A percentile compares a stretch with the other conserved stretches of the same genome.
These are phyloP conservation scores for Takifugu bimaculatus DNA, from an alignment of 2,113 vertebrate genomes.

Conservation along the genomic window DNA sequence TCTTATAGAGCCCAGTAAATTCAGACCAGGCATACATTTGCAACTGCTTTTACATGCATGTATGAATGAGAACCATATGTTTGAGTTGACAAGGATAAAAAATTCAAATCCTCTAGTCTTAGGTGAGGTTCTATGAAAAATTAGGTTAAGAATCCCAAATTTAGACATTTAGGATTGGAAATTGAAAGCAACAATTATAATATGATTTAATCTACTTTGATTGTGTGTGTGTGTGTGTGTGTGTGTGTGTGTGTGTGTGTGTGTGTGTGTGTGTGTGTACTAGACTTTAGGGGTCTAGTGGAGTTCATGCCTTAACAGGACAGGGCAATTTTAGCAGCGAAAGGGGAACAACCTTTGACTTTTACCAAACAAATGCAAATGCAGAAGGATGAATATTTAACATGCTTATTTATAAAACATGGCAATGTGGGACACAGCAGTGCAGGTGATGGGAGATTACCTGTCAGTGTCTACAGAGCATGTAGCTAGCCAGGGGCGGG, in stretches of 20 bases:
- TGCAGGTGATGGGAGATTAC: slow-evolving; percentile 59
- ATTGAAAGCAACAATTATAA: slow-evolving; percentile 28
- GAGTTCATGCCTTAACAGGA: background rate
- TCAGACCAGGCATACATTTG: slow-evolving; percentile 23
- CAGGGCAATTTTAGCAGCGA: background rate
- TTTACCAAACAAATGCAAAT: slow-evolving; percentile 48
- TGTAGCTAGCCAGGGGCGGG: slow-evolving; percentile 47
- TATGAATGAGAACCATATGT: slow-evolving; percentile 55
- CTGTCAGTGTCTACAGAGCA: slow-evolving; percentile 31
- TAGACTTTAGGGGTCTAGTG: background rate
- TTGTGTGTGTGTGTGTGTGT: background rate
- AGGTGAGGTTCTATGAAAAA: slow-evolving; percentile 54
- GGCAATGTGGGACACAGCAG: slow-evolving; percentile 18
- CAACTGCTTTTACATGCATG: slow-evolving; percentile 45
- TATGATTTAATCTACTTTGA: background rate
- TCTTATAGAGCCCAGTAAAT: background rate
- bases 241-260: background rate
- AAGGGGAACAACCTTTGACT: background rate
- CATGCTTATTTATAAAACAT: slow-evolving; percentile 60
- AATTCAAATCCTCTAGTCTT: slow-evolving; percentile 52
- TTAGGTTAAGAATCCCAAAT: slow-evolving; percentile 45
- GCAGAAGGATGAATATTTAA: slow-evolving; percentile 63
- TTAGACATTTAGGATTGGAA: slow-evolving; percentile 38
- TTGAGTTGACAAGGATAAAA: slow-evolving; percentile 55
- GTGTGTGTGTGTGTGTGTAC: background rate